Evolutionary conservation across 1,140 invertebrate genomes (phyloP).

Genomic region (Microvelia longipes): DNA sequence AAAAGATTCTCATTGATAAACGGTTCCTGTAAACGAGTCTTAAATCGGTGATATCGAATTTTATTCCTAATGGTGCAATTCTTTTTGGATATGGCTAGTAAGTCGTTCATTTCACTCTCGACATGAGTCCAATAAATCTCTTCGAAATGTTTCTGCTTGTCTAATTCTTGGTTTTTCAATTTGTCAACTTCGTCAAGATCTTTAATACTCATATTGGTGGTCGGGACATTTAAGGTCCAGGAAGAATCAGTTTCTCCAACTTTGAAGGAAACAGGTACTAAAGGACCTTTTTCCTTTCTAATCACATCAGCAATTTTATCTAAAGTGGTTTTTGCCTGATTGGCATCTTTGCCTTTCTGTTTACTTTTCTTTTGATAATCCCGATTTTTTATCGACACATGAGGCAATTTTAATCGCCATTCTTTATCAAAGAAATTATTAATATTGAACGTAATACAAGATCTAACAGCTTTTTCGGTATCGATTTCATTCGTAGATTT

Average conservation of each 20-base stretch:
- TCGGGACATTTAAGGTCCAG: conserved; percentile 6
- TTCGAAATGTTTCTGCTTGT: no score
- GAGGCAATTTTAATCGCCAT: not conserved
- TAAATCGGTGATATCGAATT: not conserved
- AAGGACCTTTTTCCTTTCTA: not conserved
- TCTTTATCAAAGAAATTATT: not conserved
- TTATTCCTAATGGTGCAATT: not conserved
- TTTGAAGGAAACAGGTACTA: not conserved
- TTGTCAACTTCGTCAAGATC: not conserved
- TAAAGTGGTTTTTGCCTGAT: conserved; percentile 4
- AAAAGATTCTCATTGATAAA: not conserved
- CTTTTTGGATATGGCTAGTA: not conserved
- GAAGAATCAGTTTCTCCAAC: not conserved
- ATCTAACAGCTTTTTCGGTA: not conserved
- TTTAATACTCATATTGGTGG: not conserved
- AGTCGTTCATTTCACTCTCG: not conserved
- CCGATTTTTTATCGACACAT: not conserved
- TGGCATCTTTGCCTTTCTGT: not conserved
- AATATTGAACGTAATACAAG: not conserved
- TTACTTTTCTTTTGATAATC: not conserved
- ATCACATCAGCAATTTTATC: not conserved
- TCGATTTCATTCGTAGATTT: not conserved
- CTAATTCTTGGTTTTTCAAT: not conserved
- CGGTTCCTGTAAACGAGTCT: not conserved
- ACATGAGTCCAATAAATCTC: not conserved